A percentile compares a stretch with the other conserved stretches of the same genome.
phyloP scores from a whole-genome alignment of 1,140 invertebrate genomes.

The Proctacanthus coquilletti region DNA sequence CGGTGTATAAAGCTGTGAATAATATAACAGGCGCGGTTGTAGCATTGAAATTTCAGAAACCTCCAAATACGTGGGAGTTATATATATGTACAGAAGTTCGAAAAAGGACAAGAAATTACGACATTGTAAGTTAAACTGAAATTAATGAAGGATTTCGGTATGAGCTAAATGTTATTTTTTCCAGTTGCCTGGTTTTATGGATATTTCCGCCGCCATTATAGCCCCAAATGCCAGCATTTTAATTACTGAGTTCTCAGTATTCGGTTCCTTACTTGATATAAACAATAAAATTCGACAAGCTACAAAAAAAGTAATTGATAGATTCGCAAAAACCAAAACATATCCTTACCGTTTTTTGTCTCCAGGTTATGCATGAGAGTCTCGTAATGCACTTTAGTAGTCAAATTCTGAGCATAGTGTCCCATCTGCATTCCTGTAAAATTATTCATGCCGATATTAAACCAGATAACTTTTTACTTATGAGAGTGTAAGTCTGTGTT shows the following conservation, averaged over 20 bases:
- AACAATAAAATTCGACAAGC: conserved; percentile 55
- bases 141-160: background rate
- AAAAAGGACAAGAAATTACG: conserved; percentile 44
- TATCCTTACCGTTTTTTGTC: background rate
- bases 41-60: conserved; percentile 62
- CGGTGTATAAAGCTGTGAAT: conserved; percentile 42
- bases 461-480: conserved; percentile 89
- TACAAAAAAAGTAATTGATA: conserved; percentile 36
- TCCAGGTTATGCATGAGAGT: conserved; percentile 43
- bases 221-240: conserved; percentile 64
- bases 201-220: conserved; percentile 48
- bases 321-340: background rate
- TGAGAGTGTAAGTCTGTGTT: conserved; percentile 42
- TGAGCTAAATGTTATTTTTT: background rate
- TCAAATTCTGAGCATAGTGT: conserved; percentile 78
- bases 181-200: conserved; percentile 46
- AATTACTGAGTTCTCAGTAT: conserved; percentile 60
- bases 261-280: conserved; percentile 64
- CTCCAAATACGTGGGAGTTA: conserved; percentile 64
- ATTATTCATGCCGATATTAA: conserved; percentile 97
- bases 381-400: conserved; percentile 70
- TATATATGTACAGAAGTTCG: conserved; percentile 67
- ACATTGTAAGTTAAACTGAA: conserved; percentile 35
- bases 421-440: conserved; percentile 73
- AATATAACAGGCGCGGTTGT: conserved; percentile 40